Evolutionary conservation across 2,888 invertebrate species (phyloP), one percentile per base, ranked within the genome.

Genomic region (Dynastes tityus): DNA sequence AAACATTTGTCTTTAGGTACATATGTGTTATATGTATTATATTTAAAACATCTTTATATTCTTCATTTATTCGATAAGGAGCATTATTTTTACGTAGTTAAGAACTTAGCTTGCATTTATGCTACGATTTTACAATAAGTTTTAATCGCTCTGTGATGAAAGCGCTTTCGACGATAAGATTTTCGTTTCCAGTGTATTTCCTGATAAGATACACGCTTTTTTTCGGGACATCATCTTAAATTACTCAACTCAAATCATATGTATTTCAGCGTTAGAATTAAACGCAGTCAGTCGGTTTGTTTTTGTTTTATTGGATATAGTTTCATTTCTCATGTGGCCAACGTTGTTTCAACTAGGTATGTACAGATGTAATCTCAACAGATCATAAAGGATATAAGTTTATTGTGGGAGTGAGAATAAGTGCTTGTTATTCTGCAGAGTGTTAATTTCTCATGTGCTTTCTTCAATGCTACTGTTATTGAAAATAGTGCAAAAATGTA

Each of bases 161-260:
- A 40, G 49, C 55, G 11, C 58, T 73, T 73, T 27, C 8, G 22
- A 2, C 40, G 73, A 73, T 73, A 73, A 73, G 40, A 58, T 40
- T 45, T 61, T 61, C 32, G 16, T 22, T 68, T 61, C 53, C 58
- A 37, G 4, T 73, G 58, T 45, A 61, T 61, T 73, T 73, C 73
- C 58, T 45, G 73, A 73, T 73, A 73, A 73, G 73, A 73, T 73
- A 73, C 27, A 58, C 2, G 22, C 5, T 61, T 13, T 37, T 32
- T 73, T 58, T 4, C 16, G 27, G 45, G 16, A 29, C 40, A 67
- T 67, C 67, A 40, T 67, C 16, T 16, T 45, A 11, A 58, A 13
- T 73, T 61, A 73, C 40, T 37, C 16, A 58, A 58, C 61, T 22
- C 13, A 45, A 73, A 71, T 55, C 13, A 37, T 53, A 55, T 53